Evolutionary conservation across 2,113 vertebrate species (phyloP), one percentile per base, ranked within the genome.

Genomic region (Microtus richardsoni): DNA sequence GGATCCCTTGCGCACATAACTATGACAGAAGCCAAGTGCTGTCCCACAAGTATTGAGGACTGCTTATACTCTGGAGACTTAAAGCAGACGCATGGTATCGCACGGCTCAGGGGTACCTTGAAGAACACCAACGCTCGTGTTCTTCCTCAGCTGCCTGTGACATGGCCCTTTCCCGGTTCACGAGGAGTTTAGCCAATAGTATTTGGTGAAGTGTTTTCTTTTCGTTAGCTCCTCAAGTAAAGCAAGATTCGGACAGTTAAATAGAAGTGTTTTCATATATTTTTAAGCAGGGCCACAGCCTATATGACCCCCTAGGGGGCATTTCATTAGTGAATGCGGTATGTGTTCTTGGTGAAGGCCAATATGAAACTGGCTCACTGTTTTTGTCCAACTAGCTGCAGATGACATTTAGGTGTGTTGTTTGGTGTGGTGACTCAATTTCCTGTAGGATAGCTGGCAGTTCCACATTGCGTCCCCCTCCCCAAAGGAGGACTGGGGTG

Each of bases 321-420:
- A 79, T 96, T 97, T 89, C 96, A 41, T 10, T 22, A 82, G 97
- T 97, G 68, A 91, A 92, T 84, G 44, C 44, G 30, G 54, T 89
- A 2, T 92, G 79, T 93, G 68, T 97, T 96, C 83, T 97, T 87
- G 91, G 44, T 95, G 94, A 98, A 92, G 97, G 39, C 47, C 47
- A 54, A 92, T 95, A 85, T 39, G 39, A 91, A 97, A 96, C 30
- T 49, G 73, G 85, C 44, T 11, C 62, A 8, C 82, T 74, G 80
- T 92, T 91, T 93, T 91, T 90, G 95, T 96, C 44, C 62, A 82
- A 5, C 58, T 93, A 17, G 95, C 82, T 89, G 62, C 71, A 9
- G 16, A 22, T 96, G 71, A 96, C 92, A 83, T 96, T 93, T 92
- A 97, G 92, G 96, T 97, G 90, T 96, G 93, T 68, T 95, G 73